Conservation (phyloP, 2,113 vertebrate species). For the Plectropomus leopardus region DNA sequence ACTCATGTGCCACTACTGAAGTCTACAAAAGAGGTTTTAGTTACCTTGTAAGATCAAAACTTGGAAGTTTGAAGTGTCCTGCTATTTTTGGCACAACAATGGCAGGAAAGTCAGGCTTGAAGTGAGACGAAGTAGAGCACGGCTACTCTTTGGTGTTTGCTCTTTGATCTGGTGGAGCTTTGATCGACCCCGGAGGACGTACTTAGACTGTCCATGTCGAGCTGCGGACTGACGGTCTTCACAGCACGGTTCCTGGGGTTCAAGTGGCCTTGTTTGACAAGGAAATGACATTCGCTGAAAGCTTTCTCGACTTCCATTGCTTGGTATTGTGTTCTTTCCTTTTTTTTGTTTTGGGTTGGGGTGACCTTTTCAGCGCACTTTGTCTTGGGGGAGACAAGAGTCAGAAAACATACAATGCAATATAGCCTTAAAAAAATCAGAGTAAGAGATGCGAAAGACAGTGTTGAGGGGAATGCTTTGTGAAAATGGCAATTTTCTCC, state of each 20-base stretch:
- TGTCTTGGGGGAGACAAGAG: neutral
- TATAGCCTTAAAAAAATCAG: neutral
- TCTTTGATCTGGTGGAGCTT: slow-evolving; percentile 64
- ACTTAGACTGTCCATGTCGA: slow-evolving; percentile 28
- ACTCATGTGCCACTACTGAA: neutral
- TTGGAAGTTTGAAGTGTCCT: slow-evolving; percentile 21
- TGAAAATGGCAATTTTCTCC: slow-evolving; percentile 18
- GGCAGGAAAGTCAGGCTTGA: slow-evolving; percentile 12
- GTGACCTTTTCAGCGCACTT: slow-evolving; percentile 13
- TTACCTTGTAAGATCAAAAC: slow-evolving; percentile 2
- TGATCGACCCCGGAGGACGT: slow-evolving; percentile 35
- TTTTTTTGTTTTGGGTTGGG: neutral
- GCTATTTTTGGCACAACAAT: slow-evolving; percentile 42
- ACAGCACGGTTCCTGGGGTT: slow-evolving; percentile 5
- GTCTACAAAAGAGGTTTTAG: neutral
- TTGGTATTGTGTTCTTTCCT: neutral
- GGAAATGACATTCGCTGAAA: slow-evolving; percentile 28
- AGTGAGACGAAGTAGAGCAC: slow-evolving; percentile 40
- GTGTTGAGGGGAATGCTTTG: slow-evolving; percentile 13
- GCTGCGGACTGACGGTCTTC: slow-evolving; percentile 4
- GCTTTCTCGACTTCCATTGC: neutral
- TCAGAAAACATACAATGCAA: slow-evolving; percentile 10
- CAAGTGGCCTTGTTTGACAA: slow-evolving; percentile 27
- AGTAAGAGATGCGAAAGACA: neutral
- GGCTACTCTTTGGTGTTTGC: slow-evolving; percentile 45